Conservation (phyloP, 2,888 invertebrate genomes). For the Oligia latruncula region DNA sequence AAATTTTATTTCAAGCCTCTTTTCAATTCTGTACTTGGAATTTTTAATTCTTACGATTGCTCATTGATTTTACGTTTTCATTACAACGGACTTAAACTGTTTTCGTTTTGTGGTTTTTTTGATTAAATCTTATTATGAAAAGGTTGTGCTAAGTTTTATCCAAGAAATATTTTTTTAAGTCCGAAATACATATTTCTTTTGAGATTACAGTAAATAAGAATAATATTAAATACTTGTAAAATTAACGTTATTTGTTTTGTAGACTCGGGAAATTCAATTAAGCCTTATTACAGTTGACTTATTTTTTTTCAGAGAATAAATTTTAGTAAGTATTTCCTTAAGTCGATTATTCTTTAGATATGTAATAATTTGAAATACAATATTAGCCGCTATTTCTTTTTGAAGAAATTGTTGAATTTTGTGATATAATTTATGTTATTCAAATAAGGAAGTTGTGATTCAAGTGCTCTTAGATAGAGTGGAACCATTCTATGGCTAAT, state of each 20-base stretch:
- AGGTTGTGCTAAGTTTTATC: neutral
- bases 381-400: neutral
- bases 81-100: neutral
- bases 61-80: neutral
- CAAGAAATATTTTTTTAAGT: neutral
- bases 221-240: neutral
- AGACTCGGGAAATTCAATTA: neutral
- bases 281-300: neutral
- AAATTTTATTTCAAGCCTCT: slow-evolving; percentile 16
- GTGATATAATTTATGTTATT: neutral
- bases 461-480: neutral
- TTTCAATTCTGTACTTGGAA: neutral
- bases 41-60: neutral
- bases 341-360: neutral
- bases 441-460: neutral
- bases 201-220: neutral
- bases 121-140: neutral
- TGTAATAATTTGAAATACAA: neutral
- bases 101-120: neutral
- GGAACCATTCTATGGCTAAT: neutral
- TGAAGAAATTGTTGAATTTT: neutral
- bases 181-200: neutral
- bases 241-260: neutral
- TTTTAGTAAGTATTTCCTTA: neutral
- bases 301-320: neutral